Evolutionary conservation across 2,797 vertebrate species (phyloP).

Genomic region (Emydoidea blandingii): DNA sequence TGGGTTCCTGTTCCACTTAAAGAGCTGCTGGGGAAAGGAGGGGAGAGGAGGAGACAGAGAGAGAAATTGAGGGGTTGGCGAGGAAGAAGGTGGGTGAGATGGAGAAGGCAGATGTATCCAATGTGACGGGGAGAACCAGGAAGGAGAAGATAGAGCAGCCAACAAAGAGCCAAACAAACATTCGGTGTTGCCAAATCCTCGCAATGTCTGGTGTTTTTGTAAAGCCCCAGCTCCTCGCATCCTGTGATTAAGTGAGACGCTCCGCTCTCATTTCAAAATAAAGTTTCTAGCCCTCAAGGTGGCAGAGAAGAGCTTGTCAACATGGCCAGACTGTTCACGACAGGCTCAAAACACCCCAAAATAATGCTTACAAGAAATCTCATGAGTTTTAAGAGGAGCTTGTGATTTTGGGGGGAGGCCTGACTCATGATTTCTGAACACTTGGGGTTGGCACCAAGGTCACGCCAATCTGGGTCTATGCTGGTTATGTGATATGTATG

Average conservation of each 20-base stretch:
- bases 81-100: background rate
- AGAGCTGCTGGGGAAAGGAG: background rate
- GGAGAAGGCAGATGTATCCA: background rate
- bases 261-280: background rate
- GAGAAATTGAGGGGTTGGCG: background rate
- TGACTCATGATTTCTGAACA: background rate
- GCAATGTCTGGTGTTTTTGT: background rate
- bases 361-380: background rate
- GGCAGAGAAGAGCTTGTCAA: background rate
- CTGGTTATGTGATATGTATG: no score
- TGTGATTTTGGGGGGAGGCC: fast-evolving
- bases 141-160: background rate
- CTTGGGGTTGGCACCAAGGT: background rate
- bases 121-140: background rate
- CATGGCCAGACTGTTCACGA: background rate
- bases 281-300: background rate
- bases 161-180: background rate
- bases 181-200: background rate
- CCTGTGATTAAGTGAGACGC: background rate
- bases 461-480: no score
- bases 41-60: background rate
- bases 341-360: background rate
- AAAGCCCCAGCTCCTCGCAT: background rate
- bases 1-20: background rate
- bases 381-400: background rate